Base-by-base conservation (phyloP, 2,797 vertebrate species). In the Propithecus deckenii region DNA sequence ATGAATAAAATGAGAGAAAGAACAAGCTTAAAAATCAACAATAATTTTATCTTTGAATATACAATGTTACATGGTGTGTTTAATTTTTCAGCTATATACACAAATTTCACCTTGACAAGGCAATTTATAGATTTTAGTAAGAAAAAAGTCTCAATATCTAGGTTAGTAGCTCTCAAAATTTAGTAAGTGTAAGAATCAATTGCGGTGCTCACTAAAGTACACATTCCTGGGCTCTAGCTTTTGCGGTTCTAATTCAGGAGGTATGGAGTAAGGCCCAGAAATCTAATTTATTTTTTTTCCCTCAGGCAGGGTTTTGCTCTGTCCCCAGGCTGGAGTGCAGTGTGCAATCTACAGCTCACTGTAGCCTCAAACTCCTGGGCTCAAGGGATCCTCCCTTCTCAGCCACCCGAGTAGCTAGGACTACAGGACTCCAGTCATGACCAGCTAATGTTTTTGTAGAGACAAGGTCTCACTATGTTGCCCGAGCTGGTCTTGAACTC, bases 81-180 rank as follows among this genome's bases (percentile, higher is more conserved):
- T 61, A 76, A 43, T 35, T 32, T 95, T 92, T 91, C 41, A 86
- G n/a, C 18, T 59, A 46, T 80, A 30, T 18, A 46, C 1, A 50
- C 4, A 41, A 0, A 75, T 81, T 85, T 95, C 43, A 85, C 48
- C 25, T 87, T 52, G 17, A 86, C 17, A 75, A 76, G 50, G 2
- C 10, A 78, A 65, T 69, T 69, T 38, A 65, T 17, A 85, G 20
- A 59, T 38, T 25, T 76, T 71, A 38, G 25, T 78, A 76, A 89
- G 25, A 69, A 89, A 86, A 72, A 95, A 65, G 7, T n/a, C 35
- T 91, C 35, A 72, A 61, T 18, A 50, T 69, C 23, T 22, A 43
- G 12, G 9, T 95, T 35, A 89, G 14, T 32, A 88, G 25, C 91
- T 88, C 94, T 78, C 35, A 86, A 79, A 94, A 67, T 65, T 89